Evolutionary conservation across 2,797 vertebrate species (phyloP), one percentile per base, ranked within the genome.

Genomic region (Apogon talboti): DNA sequence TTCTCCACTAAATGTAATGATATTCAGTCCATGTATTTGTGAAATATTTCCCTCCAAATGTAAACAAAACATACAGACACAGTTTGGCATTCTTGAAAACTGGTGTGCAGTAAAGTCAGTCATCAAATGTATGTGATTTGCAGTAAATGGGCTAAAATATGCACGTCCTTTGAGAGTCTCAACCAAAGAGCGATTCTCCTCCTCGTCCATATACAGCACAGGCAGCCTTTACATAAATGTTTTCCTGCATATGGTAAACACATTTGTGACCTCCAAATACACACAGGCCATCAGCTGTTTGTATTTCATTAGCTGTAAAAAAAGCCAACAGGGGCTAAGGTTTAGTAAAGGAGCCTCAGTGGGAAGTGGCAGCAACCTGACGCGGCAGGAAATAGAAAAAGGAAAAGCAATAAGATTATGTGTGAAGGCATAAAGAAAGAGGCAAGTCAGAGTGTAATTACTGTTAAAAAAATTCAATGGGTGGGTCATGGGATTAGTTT

Each of bases 301-400:
- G 75, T 62, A 38, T 90, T 91, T 91, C 84, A 90, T 91, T 85
- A 84, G 52, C 66, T 58, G 35, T 7, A n/a, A 64, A 76, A 84
- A 42, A 82, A 43, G 71, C 66, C 56, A 24, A 47, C 42, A 45
- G 59, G 66, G 60, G 55, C 81, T 75, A 30, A 76, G 47, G 46
- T 70, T 56, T 6, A 43, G 69, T 55, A 24, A 84, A 83, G 49
- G 58, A 16, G 55, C 57, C 72, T 81, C 61, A 64, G 51, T 54
- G 66, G 79, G 83, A 84, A 84, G 63, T 66, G 72, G 82, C 74
- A 56, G 83, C 49, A 87, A 90, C 70, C 15, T 63, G 67, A 88
- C 59, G 63, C 79, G 53, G 41, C 68, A 81, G 86, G 87, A 87
- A 81, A 76, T 69, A 71, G 73, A 74, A 42, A 52, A 54, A 56